These are phyloP conservation scores for Cephus cinctus DNA, from an alignment of 1,140 invertebrate genomes.

Conservation along the genomic window DNA sequence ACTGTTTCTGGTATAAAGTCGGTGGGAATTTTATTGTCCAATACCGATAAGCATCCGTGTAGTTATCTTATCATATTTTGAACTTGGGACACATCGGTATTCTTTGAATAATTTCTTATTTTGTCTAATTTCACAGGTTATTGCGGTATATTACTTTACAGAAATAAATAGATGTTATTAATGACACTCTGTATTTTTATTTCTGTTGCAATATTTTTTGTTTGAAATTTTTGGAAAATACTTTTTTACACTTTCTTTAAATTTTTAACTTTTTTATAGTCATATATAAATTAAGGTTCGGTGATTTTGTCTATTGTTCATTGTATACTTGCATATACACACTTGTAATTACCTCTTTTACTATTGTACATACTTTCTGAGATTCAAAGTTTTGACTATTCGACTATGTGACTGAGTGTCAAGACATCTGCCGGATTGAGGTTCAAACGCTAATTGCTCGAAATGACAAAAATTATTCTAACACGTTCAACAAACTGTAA, in stretches of 20 bases:
- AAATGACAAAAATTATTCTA: constrained; percentile 32
- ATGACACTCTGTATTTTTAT: too few species aligned
- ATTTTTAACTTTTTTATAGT: background rate
- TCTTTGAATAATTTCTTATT: too few species aligned
- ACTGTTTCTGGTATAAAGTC: constrained; percentile 31
- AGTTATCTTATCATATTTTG: background rate
- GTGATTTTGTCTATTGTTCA: background rate
- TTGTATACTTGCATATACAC: too few species aligned
- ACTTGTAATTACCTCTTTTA: too few species aligned
- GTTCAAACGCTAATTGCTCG: constrained; percentile 23
- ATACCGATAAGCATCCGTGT: background rate
- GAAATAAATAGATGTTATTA: too few species aligned
- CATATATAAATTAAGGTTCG: background rate
- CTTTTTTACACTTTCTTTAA: too few species aligned
- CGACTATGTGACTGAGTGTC: background rate
- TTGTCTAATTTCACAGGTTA: too few species aligned
- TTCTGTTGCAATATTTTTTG: too few species aligned
- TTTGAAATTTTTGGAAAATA: too few species aligned
- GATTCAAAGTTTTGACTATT: background rate
- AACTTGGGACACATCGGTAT: too few species aligned
- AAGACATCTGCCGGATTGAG: constrained; percentile 18
- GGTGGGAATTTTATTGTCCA: constrained; percentile 23
- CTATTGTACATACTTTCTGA: background rate
- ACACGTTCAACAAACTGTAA: constrained; percentile 30
- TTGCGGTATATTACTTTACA: too few species aligned